Percentiles rank a stretch among this genome's conserved stretches.
phyloP scores from a whole-genome alignment of 2,888 invertebrate genomes.

The Xestia sexstrigata region DNA sequence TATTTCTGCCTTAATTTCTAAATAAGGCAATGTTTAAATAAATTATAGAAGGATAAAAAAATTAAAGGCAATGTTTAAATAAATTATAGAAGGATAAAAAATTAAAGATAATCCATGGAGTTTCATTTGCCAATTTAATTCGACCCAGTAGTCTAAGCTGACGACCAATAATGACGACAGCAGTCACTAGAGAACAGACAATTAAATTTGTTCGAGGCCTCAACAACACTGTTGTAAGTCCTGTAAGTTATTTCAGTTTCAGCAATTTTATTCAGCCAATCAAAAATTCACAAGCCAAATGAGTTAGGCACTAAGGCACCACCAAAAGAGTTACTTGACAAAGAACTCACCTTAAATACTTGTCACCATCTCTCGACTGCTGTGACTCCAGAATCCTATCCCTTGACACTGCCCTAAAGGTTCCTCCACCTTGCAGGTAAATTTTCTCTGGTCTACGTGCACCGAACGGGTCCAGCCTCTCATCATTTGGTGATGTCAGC shows the following conservation, averaged over 20 bases:
- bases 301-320: too few species aligned
- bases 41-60: neutral
- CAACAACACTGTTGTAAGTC: neutral
- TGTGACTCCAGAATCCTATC: constrained; percentile 87
- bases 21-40: neutral
- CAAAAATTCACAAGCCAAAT: neutral
- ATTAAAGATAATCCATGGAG: neutral
- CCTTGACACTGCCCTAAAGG: constrained; percentile 86
- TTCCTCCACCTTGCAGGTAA: constrained; percentile 88
- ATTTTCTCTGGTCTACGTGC: constrained; percentile 85
- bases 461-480: constrained; percentile 82
- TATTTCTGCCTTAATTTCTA: neutral
- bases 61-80: neutral
- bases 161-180: neutral
- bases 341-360: constrained; percentile 83
- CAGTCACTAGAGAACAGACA: neutral
- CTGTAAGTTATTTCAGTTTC: neutral
- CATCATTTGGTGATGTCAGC: constrained; percentile 88
- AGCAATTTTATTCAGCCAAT: too few species aligned
- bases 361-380: constrained; percentile 84
- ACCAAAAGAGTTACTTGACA: neutral
- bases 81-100: too few species aligned
- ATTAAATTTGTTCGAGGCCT: neutral
- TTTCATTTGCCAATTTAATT: neutral
- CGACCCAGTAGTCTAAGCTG: neutral